Conservation (phyloP, 2,113 vertebrate species). For the Syngnathoides biaculeatus region DNA sequence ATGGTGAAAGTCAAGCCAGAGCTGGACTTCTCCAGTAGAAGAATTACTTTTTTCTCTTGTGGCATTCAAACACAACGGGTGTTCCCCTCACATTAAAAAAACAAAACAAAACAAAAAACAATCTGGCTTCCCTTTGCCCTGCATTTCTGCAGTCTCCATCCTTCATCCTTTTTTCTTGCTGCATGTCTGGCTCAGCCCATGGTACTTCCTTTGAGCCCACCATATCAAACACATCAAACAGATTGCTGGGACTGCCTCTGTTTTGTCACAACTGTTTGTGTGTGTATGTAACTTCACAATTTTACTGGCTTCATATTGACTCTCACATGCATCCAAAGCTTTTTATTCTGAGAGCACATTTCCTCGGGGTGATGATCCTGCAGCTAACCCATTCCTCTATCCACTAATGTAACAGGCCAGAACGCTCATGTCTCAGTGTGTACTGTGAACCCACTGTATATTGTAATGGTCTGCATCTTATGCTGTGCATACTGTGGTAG, state of each 20-base stretch:
- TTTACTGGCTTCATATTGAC: background rate
- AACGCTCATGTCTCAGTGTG: background rate
- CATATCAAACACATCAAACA: constrained; percentile 38
- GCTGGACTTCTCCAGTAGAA: background rate
- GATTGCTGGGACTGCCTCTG: constrained; percentile 7
- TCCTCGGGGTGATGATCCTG: background rate
- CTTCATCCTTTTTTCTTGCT: constrained; percentile 26
- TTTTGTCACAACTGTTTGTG: constrained; percentile 7
- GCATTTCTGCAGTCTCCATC: constrained; percentile 7
- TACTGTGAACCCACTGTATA: background rate
- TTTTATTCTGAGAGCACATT: background rate
- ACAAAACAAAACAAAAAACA: background rate
- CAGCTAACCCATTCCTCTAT: constrained; percentile 1
- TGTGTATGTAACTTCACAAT: background rate
- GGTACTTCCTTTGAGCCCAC: constrained; percentile 30
- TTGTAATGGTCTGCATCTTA: background rate
- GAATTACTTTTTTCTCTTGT: background rate
- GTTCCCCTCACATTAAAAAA: background rate
- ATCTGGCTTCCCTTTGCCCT: background rate
- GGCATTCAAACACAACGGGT: background rate
- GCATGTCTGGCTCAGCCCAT: constrained; percentile 23
- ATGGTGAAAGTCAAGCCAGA: background rate
- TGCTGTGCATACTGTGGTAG: constrained; percentile 1
- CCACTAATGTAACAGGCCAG: background rate
- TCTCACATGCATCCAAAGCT: background rate